Conservation (phyloP, 2,113 vertebrate species). For the Epinephelus cyanopodus region DNA sequence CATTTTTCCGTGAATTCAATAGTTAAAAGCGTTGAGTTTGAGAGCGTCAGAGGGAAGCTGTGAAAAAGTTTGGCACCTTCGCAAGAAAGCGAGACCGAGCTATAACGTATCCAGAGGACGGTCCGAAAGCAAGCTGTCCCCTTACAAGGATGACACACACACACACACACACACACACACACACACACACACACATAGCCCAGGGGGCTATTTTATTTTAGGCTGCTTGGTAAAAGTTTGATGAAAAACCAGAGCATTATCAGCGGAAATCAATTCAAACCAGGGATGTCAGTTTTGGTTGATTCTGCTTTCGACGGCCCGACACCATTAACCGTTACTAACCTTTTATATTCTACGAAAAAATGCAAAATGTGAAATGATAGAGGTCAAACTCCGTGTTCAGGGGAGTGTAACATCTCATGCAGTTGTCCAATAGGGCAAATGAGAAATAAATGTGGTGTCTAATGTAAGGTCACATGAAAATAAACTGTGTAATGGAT, state of each 20-base stretch:
- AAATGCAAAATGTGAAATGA: no score
- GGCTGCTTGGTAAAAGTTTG: neutral
- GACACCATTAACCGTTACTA: no score
- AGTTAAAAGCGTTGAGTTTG: neutral
- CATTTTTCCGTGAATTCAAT: constrained; percentile 6
- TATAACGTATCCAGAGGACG: constrained; percentile 28
- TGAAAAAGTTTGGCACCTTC: constrained; percentile 24
- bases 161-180: neutral
- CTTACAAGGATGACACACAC: neutral
- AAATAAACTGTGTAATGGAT: no score
- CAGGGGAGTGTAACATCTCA: no score
- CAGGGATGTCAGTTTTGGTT: neutral
- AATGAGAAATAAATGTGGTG: no score
- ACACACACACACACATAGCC: no score
- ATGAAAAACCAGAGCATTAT: neutral
- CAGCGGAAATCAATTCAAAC: neutral
- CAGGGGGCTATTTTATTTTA: constrained; percentile 9
- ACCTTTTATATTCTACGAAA: no score
- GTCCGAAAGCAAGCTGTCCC: constrained; percentile 4
- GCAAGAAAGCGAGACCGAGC: neutral
- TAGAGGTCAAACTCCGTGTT: no score
- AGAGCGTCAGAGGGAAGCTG: neutral
- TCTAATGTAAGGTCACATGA: no score
- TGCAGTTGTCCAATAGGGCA: no score
- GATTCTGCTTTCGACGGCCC: no score